Percentiles rank a stretch among this genome's conserved stretches.
These are phyloP conservation scores for Acronicta leporina DNA, from an alignment of 2,888 invertebrate genomes.

Conservation along the genomic window DNA sequence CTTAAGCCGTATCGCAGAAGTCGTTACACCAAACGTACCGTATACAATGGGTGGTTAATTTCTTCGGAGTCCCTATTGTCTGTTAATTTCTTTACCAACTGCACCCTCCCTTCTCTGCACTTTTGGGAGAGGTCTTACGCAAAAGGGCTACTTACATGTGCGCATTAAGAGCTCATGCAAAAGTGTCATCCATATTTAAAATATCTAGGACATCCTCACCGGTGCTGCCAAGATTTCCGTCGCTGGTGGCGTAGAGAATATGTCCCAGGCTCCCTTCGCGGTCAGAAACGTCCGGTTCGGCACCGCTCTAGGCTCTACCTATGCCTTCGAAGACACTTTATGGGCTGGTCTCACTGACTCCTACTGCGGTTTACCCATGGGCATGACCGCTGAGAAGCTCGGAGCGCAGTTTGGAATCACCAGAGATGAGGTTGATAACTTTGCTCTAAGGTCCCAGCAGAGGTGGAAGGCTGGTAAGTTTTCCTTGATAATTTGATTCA, in stretches of 20 bases:
- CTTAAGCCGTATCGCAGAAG: too few relatives aligned
- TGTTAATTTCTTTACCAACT: too few relatives aligned
- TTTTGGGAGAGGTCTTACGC: too few relatives aligned
- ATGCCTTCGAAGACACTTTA: conserved; percentile 95
- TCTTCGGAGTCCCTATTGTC: too few relatives aligned
- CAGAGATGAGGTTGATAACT: conserved; percentile 95
- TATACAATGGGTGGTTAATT: too few relatives aligned
- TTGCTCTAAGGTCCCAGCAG: conserved; percentile 95
- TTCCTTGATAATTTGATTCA: background rate
- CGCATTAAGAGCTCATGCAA: too few relatives aligned
- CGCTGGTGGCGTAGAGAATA: conserved; percentile 98
- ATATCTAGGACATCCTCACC: conserved; percentile 93
- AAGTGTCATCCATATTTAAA: background rate
- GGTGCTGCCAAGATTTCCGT: conserved; percentile 96
- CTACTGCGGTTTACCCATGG: conserved; percentile 98
- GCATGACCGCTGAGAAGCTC: conserved; percentile 97
- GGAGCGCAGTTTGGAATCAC: conserved; percentile 94
- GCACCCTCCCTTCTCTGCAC: too few relatives aligned
- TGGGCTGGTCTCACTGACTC: conserved; percentile 96
- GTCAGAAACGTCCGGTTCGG: conserved; percentile 96
- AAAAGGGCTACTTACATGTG: too few relatives aligned
- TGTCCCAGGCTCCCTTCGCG: conserved; percentile 97
- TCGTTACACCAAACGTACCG: too few relatives aligned
- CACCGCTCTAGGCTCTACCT: conserved; percentile 93
- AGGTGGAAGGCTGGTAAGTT: conserved; percentile 94